Evolutionary conservation across 92 coral and sea anemone genomes (phyloP), one percentile per base, ranked within the genome.

Genomic region (Porites lobata): DNA sequence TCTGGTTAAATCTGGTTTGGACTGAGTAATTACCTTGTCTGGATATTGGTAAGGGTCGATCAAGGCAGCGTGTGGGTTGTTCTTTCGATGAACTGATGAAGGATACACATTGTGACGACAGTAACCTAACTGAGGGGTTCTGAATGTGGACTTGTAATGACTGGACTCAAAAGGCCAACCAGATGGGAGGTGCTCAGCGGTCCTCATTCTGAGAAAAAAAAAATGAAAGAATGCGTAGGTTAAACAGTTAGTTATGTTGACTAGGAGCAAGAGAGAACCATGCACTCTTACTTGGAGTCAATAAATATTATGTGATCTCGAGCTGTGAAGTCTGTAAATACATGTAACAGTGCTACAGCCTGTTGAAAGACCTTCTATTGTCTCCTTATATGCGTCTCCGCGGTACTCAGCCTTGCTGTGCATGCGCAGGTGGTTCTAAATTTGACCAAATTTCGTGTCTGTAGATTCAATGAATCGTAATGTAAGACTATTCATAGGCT

Each of bases 131-230:
- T 96, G 96, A 0, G 98, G 99, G n/a, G 99, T 97, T 43, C 98
- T 85, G 83, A 97, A 97, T 9, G 96, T 92, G 50, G 96, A 84
- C 82, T 88, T 89, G 80, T 97, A 97, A 90, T 97, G 99, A 19
- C 98, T 86, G 50, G 92, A 79, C 69, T 97, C 99, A 86, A 97
- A 97, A 6, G 99, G 99, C 99, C 99, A 97, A 19, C 96, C 98
- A 22, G 92, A 84, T 18, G 96, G 99, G 15, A 97, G 94, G 79
- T 97, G 96, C 61, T 97, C 99, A 6, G 98, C 96, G 75, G 99
- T 97, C 22, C 86, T 71, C 94, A 95, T 95, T 78, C 98, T 95
- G 21, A 38, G 47, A 38, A 38, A 38, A 21, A 21, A 32, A 20
- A 10, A 64, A 29, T 9, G 59, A 47, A 50, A 8, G 22, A 15